A percentile compares a stretch with the other conserved stretches of the same genome.
phyloP scores from a whole-genome alignment of 2,888 invertebrate genomes.

The Sphaeridia pumilis region DNA sequence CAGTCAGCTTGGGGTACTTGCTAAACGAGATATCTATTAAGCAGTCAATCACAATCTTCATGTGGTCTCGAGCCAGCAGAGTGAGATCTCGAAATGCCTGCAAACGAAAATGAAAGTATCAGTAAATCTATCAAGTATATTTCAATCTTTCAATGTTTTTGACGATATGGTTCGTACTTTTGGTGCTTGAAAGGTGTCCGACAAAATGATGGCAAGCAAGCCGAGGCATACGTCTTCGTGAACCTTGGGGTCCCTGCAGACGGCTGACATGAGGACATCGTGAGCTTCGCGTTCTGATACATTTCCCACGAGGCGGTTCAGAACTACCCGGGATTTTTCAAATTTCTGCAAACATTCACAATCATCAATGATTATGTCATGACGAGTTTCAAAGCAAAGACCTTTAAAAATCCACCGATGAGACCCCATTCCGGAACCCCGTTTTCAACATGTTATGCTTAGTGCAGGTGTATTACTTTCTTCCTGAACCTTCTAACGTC shows the following conservation, averaged over 20 bases:
- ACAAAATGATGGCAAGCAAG: constrained; percentile 73
- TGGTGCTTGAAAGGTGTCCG: constrained; percentile 67
- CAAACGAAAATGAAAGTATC: constrained; percentile 11
- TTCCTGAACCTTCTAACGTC: too few species aligned
- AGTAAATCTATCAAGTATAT: not conserved
- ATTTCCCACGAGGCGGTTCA: constrained; percentile 64
- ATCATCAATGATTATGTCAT: not conserved
- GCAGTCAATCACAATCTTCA: constrained; percentile 66
- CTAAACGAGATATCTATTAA: constrained; percentile 76
- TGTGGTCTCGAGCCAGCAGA: constrained; percentile 76
- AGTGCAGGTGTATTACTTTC: too few species aligned
- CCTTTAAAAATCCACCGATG: not conserved
- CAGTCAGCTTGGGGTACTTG: constrained; percentile 74
- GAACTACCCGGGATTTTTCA: constrained; percentile 66
- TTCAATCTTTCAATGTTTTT: not conserved
- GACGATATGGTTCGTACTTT: constrained; percentile 42
- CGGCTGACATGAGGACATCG: constrained; percentile 77
- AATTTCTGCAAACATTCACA: constrained; percentile 60
- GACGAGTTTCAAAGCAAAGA: not conserved
- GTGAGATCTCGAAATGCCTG: constrained; percentile 82
- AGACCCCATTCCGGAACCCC: not conserved
- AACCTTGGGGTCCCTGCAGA: constrained; percentile 65
- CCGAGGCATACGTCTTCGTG: constrained; percentile 91
- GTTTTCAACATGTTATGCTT: too few species aligned
- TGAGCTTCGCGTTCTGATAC: constrained; percentile 88